Evolutionary conservation across 2,797 vertebrate genomes (phyloP), one percentile per base, ranked within the genome.

Genomic region (Geotria australis): DNA sequence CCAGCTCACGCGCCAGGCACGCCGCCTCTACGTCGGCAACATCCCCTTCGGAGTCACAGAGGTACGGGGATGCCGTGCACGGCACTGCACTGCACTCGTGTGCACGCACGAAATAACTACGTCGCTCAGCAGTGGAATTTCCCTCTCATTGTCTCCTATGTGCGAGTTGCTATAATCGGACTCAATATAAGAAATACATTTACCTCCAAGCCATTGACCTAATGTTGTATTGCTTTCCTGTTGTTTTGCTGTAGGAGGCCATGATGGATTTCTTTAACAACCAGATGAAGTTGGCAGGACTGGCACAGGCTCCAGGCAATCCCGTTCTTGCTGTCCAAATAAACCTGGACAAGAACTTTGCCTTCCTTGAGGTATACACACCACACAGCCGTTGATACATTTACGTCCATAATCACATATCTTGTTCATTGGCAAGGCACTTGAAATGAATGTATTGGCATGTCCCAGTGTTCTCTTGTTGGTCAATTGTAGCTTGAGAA

Each of bases 181-280:
- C 38, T 38, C 24, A 38, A 38, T 38, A 38, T 24, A 38, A 38
- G 24, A 5, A 38, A 38, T 6, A 5, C 24, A 24, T 38, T 6
- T 38, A 38, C 38, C 38, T 38, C 4, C 24, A 38, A 38, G n/a
- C n/a, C 24, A 38, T 38, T 38, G 24, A 38, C 38, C 24, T 38
- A 38, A 38, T 38, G 24, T 38, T 38, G 24, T 38, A 38, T 38
- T 38, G 24, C 24, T 38, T 38, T 38, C 24, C 4, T 38, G 24
- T 24, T 24, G 15, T 38, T 38, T 38, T 38, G 24, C 46, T 51
- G 46, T 60, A 75, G 73, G 73, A 75, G 65, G 73, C 69, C 58
- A 77, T 77, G 76, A 72, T 74, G 0, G 74, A 77, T 60, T 77
- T 77, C 62, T 77, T 77, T 48, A 77, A 76, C n/a, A 71, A 74